Evolutionary conservation across 2,113 vertebrate species (phyloP).

Genomic region (Chascanopsetta lugubris): DNA sequence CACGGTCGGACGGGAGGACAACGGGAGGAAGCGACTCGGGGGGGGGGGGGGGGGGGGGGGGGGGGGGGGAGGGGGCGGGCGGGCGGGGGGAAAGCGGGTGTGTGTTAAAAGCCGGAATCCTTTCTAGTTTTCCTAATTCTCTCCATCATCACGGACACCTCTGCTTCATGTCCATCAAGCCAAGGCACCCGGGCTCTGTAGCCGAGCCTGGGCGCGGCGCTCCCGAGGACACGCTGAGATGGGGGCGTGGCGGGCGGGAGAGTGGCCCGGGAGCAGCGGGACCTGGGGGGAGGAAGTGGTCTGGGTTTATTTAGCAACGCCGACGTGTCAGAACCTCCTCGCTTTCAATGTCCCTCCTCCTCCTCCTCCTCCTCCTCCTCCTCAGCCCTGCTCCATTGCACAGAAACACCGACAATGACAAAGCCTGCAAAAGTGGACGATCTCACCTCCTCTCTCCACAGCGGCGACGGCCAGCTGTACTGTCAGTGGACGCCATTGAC

Average conservation of each 20-base stretch:
- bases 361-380: too few relatives aligned
- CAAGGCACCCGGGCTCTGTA: constrained; percentile 55
- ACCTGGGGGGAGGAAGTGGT: constrained; percentile 26
- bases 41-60: constrained; percentile 44
- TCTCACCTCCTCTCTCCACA: constrained; percentile 60
- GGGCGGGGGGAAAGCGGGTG: constrained; percentile 24
- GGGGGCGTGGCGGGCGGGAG: constrained; percentile 33
- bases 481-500: constrained; percentile 58
- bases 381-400: constrained; percentile 66
- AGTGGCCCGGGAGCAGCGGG: constrained; percentile 44
- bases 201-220: constrained; percentile 61
- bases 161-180: constrained; percentile 70
- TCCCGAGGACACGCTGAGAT: constrained; percentile 58
- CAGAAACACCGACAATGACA: constrained; percentile 56
- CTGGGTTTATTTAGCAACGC: constrained; percentile 27
- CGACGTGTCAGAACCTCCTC: constrained; percentile 58
- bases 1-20: constrained; percentile 49
- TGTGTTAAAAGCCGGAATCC: constrained; percentile 68
- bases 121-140: constrained; percentile 74
- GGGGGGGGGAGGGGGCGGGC: constrained; percentile 41
- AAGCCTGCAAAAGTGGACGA: constrained; percentile 64
- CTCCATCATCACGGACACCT: constrained; percentile 75
- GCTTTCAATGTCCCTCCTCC: constrained; percentile 61
- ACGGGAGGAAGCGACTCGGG: constrained; percentile 28
- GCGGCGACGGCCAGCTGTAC: constrained; percentile 38